Conservation (phyloP, 2,797 vertebrate species). For the Diplodus sargus region DNA sequence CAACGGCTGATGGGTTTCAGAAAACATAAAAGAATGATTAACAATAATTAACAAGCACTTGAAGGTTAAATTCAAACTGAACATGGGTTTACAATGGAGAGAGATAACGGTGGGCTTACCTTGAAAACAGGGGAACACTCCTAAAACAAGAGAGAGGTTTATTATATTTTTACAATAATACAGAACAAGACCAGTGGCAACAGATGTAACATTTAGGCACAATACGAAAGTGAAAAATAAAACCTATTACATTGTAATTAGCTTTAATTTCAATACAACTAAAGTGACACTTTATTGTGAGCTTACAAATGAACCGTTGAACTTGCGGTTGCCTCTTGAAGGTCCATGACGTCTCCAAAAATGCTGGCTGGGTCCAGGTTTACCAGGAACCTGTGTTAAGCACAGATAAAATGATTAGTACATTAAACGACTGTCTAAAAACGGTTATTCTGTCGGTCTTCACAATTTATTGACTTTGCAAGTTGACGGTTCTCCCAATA, state of each 20-base stretch:
- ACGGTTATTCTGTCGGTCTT: too few relatives aligned
- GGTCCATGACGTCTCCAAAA: not conserved
- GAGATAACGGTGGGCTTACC: conserved; percentile 47
- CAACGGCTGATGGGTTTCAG: too few relatives aligned
- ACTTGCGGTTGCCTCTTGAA: not conserved
- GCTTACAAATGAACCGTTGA: not conserved
- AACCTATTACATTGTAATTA: too few relatives aligned
- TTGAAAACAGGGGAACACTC: conserved; percentile 63
- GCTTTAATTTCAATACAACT: too few relatives aligned
- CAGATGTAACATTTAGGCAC: not conserved
- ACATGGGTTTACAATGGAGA: too few relatives aligned
- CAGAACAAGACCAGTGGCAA: too few relatives aligned
- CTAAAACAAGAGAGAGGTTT: conserved; percentile 33
- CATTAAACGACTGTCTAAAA: not conserved
- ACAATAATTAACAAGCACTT: too few relatives aligned
- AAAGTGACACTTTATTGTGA: not conserved
- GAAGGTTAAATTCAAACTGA: too few relatives aligned
- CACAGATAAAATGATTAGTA: not conserved
- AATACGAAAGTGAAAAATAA: not conserved
- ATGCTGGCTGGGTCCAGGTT: not conserved
- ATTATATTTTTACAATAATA: too few relatives aligned
- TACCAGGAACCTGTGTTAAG: conserved; percentile 10
- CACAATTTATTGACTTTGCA: too few relatives aligned
- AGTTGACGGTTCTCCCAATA: too few relatives aligned
- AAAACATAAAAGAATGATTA: too few relatives aligned